Evolutionary conservation across 2,797 vertebrate species (phyloP).

Genomic region (Enteromius treurensis): DNA sequence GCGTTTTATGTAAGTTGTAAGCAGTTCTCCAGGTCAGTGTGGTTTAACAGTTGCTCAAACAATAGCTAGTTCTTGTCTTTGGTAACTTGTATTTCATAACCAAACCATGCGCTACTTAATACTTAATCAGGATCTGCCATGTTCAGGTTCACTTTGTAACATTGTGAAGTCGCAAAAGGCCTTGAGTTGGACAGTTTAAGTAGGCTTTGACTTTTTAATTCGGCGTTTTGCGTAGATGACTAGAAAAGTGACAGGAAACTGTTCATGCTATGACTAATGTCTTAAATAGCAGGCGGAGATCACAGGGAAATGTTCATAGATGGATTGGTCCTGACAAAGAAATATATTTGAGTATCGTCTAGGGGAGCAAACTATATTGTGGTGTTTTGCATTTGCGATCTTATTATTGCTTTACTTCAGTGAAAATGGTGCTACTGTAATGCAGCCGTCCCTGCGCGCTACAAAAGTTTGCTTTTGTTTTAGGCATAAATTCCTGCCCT

Average conservation of each 20-base stretch:
- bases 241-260: not conserved
- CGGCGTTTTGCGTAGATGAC: not conserved
- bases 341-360: conserved; percentile 5
- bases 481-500: not conserved
- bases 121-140: not conserved
- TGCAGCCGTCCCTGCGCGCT: not conserved
- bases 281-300: not conserved
- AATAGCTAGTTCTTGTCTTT: conserved; percentile 3
- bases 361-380: not conserved
- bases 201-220: not conserved
- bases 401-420: conserved; percentile 1
- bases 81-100: conserved; percentile 14
- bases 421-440: conserved; percentile 24
- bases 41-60: conserved; percentile 18
- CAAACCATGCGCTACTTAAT: conserved; percentile 12
- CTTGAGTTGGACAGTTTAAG: conserved; percentile 5
- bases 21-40: not conserved
- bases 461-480: not conserved
- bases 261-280: not conserved
- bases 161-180: conserved; percentile 10
- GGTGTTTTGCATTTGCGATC: conserved; percentile 19
- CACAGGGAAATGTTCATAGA: not conserved
- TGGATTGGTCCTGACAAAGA: not conserved
- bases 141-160: not conserved
- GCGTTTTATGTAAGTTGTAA: not conserved